A percentile compares a stretch with the other conserved stretches of the same genome.
phyloP scores from a whole-genome alignment of 2,797 vertebrate genomes.

The Dendrocincla tyrannina region DNA sequence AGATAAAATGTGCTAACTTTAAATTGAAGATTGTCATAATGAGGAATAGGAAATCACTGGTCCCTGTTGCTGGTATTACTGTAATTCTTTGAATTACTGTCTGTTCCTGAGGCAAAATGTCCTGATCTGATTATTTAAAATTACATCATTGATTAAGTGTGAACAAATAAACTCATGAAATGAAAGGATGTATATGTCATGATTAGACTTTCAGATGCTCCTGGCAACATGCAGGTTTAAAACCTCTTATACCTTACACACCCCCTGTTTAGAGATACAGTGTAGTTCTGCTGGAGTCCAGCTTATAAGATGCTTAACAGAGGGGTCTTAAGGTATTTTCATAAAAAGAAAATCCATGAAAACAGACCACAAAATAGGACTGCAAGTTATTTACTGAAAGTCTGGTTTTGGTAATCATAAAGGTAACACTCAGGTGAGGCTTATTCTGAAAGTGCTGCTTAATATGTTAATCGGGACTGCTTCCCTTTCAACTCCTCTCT shows the following conservation, averaged over 20 bases:
- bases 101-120: not conserved
- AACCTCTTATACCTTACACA: not conserved
- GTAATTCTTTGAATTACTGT: not conserved
- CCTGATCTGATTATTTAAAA: constrained; percentile 17
- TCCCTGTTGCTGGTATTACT: not conserved
- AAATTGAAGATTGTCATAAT: not conserved
- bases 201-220: not conserved
- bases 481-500: not conserved
- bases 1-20: not conserved
- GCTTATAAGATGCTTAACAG: fast-evolving
- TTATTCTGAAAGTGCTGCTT: not conserved
- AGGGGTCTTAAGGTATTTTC: not conserved
- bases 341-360: not conserved
- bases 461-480: not conserved
- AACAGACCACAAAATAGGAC: not conserved
- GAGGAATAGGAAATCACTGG: not conserved
- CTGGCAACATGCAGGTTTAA: not conserved
- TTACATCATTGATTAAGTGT: not conserved
- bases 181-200: not conserved
- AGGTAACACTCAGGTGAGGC: not conserved
- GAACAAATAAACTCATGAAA: not conserved
- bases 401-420: not conserved
- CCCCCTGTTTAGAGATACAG: fast-evolving
- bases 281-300: not conserved
- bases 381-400: not conserved